Evolutionary conservation across 2,888 invertebrate species (phyloP).

Genomic region (Tenthredo scrophulariae): DNA sequence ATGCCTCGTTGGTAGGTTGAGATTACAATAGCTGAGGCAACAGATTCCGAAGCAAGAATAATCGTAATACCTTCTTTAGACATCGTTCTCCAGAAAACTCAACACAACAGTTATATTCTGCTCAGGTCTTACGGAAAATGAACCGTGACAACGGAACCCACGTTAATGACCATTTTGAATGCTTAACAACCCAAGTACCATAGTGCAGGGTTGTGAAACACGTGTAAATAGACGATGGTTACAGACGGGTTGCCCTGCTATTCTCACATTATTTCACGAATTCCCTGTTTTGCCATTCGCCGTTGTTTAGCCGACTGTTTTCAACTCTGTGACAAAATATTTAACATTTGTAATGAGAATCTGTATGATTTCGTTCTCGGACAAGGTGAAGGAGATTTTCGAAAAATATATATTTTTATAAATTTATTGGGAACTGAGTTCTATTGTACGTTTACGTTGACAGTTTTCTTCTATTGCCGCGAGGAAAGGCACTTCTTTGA

Average conservation of each 20-base stretch:
- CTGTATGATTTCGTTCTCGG: background rate
- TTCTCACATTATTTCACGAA: constrained; percentile 15
- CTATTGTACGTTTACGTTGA: constrained; percentile 6
- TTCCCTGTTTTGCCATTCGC: background rate
- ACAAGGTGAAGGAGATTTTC: background rate
- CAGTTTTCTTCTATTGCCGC: background rate
- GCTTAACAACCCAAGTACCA: constrained; percentile 27
- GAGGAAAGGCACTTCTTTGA: background rate
- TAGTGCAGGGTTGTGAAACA: background rate
- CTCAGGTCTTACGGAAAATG: constrained; percentile 44
- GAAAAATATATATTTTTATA: background rate
- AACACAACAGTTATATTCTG: constrained; percentile 31
- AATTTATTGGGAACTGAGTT: background rate
- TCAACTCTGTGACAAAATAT: background rate
- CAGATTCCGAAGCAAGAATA: constrained; percentile 34
- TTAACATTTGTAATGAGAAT: background rate
- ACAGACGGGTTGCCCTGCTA: background rate
- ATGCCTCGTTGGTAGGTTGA: constrained; percentile 2
- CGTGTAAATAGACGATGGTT: background rate
- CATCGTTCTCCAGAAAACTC: constrained; percentile 13
- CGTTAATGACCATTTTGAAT: constrained; percentile 47
- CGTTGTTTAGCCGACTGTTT: constrained; percentile 3
- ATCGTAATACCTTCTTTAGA: constrained; percentile 28
- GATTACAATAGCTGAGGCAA: constrained; percentile 27
- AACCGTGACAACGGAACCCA: constrained; percentile 41